Conservation (phyloP, 1,140 invertebrate genomes). For the Habropoda laboriosa region DNA sequence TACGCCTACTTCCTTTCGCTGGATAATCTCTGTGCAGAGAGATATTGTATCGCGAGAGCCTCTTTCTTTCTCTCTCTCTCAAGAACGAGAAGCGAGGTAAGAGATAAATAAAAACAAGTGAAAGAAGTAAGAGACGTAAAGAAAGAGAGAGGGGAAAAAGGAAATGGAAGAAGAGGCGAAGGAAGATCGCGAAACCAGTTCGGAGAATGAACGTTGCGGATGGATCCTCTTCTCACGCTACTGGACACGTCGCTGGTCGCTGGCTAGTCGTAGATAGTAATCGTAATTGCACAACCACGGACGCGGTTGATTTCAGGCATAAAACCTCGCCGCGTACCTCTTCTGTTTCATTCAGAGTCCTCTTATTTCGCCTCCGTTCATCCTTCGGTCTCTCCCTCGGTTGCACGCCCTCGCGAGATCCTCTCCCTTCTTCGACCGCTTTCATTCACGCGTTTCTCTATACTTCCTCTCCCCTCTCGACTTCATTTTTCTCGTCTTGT, state of each 20-base stretch:
- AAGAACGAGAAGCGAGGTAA: too few species aligned
- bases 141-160: neutral
- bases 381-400: neutral
- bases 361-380: conserved; percentile 1
- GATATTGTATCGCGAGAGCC: too few species aligned
- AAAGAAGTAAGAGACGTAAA: neutral
- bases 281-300: conserved; percentile 51
- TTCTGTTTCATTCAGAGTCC: conserved; percentile 22
- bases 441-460: neutral
- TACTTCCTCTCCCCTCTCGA: neutral
- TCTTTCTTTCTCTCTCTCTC: too few species aligned
- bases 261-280: conserved; percentile 52
- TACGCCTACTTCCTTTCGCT: conserved; percentile 56
- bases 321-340: conserved; percentile 10
- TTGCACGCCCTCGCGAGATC: neutral
- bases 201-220: conserved; percentile 23
- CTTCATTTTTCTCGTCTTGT: neutral
- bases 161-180: neutral
- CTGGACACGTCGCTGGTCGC: conserved; percentile 28
- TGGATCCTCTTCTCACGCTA: conserved; percentile 55
- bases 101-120: neutral
- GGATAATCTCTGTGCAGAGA: too few species aligned
- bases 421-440: neutral
- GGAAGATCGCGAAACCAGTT: conserved; percentile 51
- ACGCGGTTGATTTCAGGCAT: conserved; percentile 33